Base-by-base conservation (phyloP, 2,888 invertebrate genomes). In the Syrista parreyssii region DNA sequence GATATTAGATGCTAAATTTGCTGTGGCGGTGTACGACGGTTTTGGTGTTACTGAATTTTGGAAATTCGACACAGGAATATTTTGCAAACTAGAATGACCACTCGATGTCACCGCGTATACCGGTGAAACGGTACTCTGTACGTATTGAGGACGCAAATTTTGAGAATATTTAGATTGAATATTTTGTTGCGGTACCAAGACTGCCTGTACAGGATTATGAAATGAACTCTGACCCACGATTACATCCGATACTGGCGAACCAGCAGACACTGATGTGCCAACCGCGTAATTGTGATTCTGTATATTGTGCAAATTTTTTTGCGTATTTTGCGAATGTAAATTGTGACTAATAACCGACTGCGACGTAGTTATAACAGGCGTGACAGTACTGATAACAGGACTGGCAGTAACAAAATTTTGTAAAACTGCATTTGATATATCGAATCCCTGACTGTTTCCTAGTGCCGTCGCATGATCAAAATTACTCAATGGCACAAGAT, bases 381-480 rank as follows among this genome's bases (percentile, higher is more conserved):
- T 12, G 0, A 85, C 81, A 4, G 89, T 89, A 79, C 86, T 89
- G 4, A 86, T 78, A 2, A 84, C 33, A 6, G 89, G 82, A 0
- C 86, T 82, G 11, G 85, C 86, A 3, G 87, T 85, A 11, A 87
- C 86, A 23, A 88, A 79, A 73, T 87, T 89, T 23, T 88, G 88
- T 15, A 90, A 75, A 75, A 92, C 86, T 0, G 91, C 92, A 79
- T 93, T 92, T 0, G 91, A 91, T 75, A 92, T 89, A 83, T 93
- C 93, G 80, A 93, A 93, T 1, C 92, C 91, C 85, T 92, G 92
- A 78, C 92, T 92, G 68, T 88, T 91, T 0, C 91, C 92, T 11
- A 93, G 81, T 11, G 92, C 92, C 0, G 89, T 91, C 0, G 89
- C 89, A 76, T 92, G 92, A 83, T 93, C 92, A 75, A 93, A 93